Evolutionary conservation across 2,888 invertebrate species (phyloP).

Genomic region (Thera obeliscata): DNA sequence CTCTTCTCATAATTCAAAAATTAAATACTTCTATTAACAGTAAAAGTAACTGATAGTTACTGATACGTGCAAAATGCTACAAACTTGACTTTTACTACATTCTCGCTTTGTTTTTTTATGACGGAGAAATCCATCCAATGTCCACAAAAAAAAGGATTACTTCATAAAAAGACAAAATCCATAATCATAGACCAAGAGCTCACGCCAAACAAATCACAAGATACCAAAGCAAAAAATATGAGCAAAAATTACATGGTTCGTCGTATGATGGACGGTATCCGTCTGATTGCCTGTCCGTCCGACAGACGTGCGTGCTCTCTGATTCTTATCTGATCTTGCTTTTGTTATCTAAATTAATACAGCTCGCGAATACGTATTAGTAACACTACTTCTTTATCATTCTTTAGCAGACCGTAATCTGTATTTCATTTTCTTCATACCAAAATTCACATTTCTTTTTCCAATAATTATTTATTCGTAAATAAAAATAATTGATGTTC

Average conservation of each 20-base stretch:
- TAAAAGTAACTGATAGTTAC: too few species aligned
- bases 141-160: neutral
- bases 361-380: neutral
- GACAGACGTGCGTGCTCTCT: conserved; percentile 32
- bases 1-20: too few species aligned
- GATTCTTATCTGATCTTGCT: conserved; percentile 37
- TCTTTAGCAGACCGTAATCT: neutral
- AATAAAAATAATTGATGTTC: too few species aligned
- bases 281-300: conserved; percentile 67
- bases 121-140: neutral
- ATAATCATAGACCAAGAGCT: conserved; percentile 27
- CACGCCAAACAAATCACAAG: conserved; percentile 10
- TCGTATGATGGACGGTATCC: conserved; percentile 47
- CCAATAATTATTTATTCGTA: too few species aligned
- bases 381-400: neutral
- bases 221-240: conserved; percentile 43
- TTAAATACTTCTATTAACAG: too few species aligned
- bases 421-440: too few species aligned
- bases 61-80: too few species aligned
- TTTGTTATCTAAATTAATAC: conserved; percentile 42
- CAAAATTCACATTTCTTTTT: too few species aligned
- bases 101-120: too few species aligned
- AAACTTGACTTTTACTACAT: too few species aligned
- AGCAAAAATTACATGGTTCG: conserved; percentile 52
- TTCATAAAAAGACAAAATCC: conserved; percentile 5